Conservation (phyloP, 2,113 vertebrate genomes). For the Xyrauchen texanus region DNA sequence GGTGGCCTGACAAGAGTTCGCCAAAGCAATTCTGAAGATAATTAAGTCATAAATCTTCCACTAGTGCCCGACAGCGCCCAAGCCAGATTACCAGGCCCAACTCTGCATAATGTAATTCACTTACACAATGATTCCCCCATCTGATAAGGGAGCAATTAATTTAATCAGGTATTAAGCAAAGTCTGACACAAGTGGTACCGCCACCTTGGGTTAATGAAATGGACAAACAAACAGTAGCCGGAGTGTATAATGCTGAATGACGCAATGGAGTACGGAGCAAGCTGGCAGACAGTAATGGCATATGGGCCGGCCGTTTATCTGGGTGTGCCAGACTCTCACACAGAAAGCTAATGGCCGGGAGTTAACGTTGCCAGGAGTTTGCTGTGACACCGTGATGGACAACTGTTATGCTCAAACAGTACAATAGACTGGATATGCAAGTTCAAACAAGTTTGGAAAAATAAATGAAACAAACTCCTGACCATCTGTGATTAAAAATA, state of each 20-base stretch:
- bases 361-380: constrained; percentile 44
- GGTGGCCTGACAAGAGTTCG: constrained; percentile 56
- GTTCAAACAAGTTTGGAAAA: neutral
- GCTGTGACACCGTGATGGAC: constrained; percentile 27
- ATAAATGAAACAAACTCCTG: neutral
- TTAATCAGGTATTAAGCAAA: constrained; percentile 53
- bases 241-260: constrained; percentile 28
- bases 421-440: constrained; percentile 6
- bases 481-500: constrained; percentile 4
- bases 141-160: constrained; percentile 69
- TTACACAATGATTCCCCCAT: constrained; percentile 56
- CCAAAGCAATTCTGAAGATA: constrained; percentile 69
- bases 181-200: constrained; percentile 31
- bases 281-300: constrained; percentile 26
- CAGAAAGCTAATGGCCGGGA: constrained; percentile 49
- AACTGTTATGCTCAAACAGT: constrained; percentile 26
- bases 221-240: constrained; percentile 68
- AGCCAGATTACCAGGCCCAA: constrained; percentile 54
- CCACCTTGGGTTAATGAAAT: constrained; percentile 71
- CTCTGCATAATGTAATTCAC: constrained; percentile 59
- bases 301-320: constrained; percentile 37
- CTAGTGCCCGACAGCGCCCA: constrained; percentile 60
- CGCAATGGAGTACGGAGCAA: constrained; percentile 17
- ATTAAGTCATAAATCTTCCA: constrained; percentile 78
- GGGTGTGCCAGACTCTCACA: constrained; percentile 45